Evolutionary conservation across 2,797 vertebrate genomes (phyloP), one percentile per base, ranked within the genome.

Genomic region (Notoglanidium macrostoma): DNA sequence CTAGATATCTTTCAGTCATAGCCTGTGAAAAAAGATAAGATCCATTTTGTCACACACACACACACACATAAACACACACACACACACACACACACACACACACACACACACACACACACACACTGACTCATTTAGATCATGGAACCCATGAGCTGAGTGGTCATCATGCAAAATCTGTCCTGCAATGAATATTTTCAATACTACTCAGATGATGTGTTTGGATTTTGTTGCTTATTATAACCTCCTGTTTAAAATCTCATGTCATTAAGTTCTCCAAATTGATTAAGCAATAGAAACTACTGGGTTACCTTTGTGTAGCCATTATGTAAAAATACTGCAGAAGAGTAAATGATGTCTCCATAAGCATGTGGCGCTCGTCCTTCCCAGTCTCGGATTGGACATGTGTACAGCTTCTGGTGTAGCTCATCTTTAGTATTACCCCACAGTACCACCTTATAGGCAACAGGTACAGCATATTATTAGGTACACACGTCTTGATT

Each of bases 321-420:
- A 92, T 92, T 95, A 74, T 92, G 94, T 84, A 97, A 92, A 23
- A 90, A 92, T 87, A 96, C 94, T 51, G 94, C 87, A 9, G 96
- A 96, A 12, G 97, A 97, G 93, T 96, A 93, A 85, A 96, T 87
- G 76, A 97, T 95, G 86, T 96, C 94, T 92, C 97, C 96, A 46
- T 95, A 96, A 61, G 93, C 91, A 85, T 94, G 93, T 23, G 94
- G 91, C 21, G 92, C 92, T 70, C 91, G 94, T 44, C 96, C 96
- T 91, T 97, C 96, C 97, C 97, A 97, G 78, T 93, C 95, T 32
- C 70, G 91, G 90, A 97, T 92, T 2, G 95, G 94, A 91, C 95
- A 92, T 0, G 92, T 94, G 88, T 92, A 94, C 86, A 97, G 91
- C 86, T 94, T 94, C 81, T 92, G 92, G 68, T 93, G 94, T 40